These are phyloP conservation scores for Campoletis sonorensis DNA, from an alignment of 1,140 invertebrate species.

Conservation along the genomic window DNA sequence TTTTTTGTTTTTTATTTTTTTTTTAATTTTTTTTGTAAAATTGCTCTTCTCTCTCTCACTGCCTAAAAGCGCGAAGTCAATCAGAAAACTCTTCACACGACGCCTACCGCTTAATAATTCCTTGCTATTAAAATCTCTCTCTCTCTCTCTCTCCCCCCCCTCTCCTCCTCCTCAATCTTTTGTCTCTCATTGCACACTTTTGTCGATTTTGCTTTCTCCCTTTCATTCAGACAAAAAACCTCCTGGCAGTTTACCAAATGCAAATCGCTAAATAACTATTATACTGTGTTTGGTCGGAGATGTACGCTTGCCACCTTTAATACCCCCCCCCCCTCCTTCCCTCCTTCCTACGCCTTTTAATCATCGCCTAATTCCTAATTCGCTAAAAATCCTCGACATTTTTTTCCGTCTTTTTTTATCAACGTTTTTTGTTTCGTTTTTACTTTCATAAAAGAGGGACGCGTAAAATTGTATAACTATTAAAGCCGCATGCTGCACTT, in stretches of 20 bases:
- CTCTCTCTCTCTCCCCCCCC: constrained; percentile 24
- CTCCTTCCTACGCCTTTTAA: background rate
- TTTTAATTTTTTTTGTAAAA: constrained; percentile 34
- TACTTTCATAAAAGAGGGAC: constrained; percentile 66
- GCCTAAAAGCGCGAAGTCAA: constrained; percentile 24
- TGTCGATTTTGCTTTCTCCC: constrained; percentile 31
- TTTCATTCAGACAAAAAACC: constrained; percentile 30
- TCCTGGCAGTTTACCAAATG: constrained; percentile 72
- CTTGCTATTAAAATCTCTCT: constrained; percentile 27
- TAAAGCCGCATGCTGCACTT: constrained; percentile 68
- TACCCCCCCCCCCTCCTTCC: constrained; percentile 30
- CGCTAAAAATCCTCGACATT: constrained; percentile 8
- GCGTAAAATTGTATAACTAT: constrained; percentile 67
- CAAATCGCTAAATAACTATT: constrained; percentile 70
- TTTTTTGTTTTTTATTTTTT: constrained; percentile 31
- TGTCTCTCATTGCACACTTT: constrained; percentile 48
- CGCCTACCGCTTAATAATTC: constrained; percentile 39
- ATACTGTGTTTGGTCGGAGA: constrained; percentile 69
- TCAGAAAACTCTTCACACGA: constrained; percentile 20
- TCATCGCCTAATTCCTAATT: background rate
- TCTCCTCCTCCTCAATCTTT: background rate
- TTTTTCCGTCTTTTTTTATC: constrained; percentile 40
- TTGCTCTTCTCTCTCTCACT: constrained; percentile 52
- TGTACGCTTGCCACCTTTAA: constrained; percentile 59
- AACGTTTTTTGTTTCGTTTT: constrained; percentile 37